A percentile compares a stretch with the other conserved stretches of the same genome.
phyloP scores from a whole-genome alignment of 2,888 invertebrate genomes.

The Lasius platythorax region DNA sequence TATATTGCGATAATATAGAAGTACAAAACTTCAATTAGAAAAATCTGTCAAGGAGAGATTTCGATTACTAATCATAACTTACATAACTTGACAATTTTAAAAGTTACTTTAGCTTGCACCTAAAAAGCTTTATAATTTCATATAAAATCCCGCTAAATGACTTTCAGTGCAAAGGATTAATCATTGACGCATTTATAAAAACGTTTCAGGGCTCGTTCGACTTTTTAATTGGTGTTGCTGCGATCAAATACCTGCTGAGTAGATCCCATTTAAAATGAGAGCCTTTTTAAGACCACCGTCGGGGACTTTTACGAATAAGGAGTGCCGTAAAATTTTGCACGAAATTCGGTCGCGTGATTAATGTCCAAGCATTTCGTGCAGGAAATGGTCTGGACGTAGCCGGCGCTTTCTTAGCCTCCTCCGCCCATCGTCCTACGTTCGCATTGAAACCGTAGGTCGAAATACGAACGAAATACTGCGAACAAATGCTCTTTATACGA shows the following conservation, averaged over 20 bases:
- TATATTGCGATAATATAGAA: constrained; percentile 30
- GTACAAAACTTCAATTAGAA: constrained; percentile 18
- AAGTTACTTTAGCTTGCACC: not conserved
- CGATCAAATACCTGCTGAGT: not conserved
- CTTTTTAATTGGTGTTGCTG: not conserved
- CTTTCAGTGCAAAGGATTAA: not conserved
- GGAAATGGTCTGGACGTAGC: constrained; percentile 57
- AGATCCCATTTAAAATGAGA: not conserved
- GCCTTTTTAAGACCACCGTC: not conserved
- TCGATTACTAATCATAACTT: not conserved
- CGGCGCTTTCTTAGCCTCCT: constrained; percentile 55
- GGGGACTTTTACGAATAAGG: constrained; percentile 40
- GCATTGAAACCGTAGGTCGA: constrained; percentile 62
- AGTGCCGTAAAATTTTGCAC: constrained; percentile 56
- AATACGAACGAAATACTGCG: constrained; percentile 57
- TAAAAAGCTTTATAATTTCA: not conserved
- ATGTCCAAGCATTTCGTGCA: constrained; percentile 64
- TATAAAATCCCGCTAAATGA: not conserved
- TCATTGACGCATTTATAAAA: not conserved
- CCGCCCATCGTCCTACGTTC: constrained; percentile 70
- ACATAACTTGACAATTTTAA: not conserved
- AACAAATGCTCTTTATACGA: constrained; percentile 53
- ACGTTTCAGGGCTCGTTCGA: not conserved
- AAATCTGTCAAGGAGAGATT: constrained; percentile 2
- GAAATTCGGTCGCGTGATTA: constrained; percentile 64